Conservation (phyloP, 2,888 invertebrate species). For the Hololepta plana region DNA sequence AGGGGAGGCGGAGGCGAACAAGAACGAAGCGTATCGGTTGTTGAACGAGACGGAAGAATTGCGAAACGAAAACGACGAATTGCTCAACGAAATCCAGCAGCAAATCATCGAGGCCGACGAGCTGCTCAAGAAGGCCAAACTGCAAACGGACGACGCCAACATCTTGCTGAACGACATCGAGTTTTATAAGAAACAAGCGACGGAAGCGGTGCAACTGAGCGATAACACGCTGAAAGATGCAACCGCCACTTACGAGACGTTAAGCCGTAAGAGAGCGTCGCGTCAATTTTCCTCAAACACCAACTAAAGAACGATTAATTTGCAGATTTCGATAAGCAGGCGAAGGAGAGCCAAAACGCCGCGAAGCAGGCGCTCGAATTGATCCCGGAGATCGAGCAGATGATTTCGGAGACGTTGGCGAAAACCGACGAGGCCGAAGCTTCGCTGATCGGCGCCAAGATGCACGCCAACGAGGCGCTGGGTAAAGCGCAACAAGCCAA, state of each 20-base stretch:
- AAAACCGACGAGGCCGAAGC: constrained; percentile 53
- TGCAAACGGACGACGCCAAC: constrained; percentile 62
- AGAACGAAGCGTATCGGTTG: constrained; percentile 45
- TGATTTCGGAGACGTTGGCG: constrained; percentile 50
- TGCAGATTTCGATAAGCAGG: constrained; percentile 75
- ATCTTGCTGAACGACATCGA: constrained; percentile 66
- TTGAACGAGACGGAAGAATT: constrained; percentile 33
- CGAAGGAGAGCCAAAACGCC: constrained; percentile 63
- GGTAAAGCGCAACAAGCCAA: constrained; percentile 59
- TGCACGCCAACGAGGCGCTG: constrained; percentile 55
- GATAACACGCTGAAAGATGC: constrained; percentile 67
- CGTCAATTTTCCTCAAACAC: not conserved
- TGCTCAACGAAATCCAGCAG: constrained; percentile 42
- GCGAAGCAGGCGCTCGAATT: constrained; percentile 61
- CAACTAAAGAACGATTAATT: constrained; percentile 7
- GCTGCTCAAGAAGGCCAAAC: constrained; percentile 41
- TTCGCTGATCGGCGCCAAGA: constrained; percentile 57
- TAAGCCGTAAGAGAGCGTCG: constrained; percentile 43
- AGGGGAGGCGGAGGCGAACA: constrained; percentile 47
- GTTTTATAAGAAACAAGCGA: constrained; percentile 55
- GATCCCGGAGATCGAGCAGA: constrained; percentile 54
- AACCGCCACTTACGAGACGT: constrained; percentile 56
- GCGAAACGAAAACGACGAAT: constrained; percentile 34
- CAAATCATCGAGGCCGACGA: constrained; percentile 46
- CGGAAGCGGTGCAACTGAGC: constrained; percentile 68